Conservation (phyloP, 2,113 vertebrate genomes). For the Thunnus thynnus region DNA sequence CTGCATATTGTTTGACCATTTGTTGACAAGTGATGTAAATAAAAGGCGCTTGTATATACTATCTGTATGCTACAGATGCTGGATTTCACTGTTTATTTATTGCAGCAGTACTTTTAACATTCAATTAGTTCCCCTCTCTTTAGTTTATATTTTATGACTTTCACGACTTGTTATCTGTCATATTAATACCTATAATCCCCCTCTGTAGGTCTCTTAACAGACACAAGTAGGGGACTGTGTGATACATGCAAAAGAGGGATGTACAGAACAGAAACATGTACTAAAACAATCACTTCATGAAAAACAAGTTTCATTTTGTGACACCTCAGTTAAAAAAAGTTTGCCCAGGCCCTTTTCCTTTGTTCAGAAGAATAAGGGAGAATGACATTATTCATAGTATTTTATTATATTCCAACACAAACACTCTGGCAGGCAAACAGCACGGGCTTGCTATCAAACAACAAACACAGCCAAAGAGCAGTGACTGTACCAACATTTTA, state of each 20-base stretch:
- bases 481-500: conserved; percentile 32
- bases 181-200: neutral
- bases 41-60: neutral
- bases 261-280: neutral
- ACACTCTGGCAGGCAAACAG: conserved; percentile 35
- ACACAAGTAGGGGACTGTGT: neutral
- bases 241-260: neutral
- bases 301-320: neutral
- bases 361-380: conserved; percentile 31
- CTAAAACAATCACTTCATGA: neutral
- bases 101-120: neutral
- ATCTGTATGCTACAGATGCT: neutral
- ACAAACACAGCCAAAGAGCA: conserved; percentile 36
- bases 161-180: neutral
- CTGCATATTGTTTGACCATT: conserved; percentile 38
- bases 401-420: conserved; percentile 37
- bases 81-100: neutral
- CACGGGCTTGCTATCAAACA: conserved; percentile 21
- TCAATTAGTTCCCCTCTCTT: neutral
- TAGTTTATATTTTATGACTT: neutral
- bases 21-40: neutral
- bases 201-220: too few species aligned
- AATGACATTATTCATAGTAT: conserved; percentile 30
- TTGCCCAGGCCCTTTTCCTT: neutral
- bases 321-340: neutral